phyloP scores from a whole-genome alignment of 2,888 invertebrate species.

The Metellina segmentata region DNA sequence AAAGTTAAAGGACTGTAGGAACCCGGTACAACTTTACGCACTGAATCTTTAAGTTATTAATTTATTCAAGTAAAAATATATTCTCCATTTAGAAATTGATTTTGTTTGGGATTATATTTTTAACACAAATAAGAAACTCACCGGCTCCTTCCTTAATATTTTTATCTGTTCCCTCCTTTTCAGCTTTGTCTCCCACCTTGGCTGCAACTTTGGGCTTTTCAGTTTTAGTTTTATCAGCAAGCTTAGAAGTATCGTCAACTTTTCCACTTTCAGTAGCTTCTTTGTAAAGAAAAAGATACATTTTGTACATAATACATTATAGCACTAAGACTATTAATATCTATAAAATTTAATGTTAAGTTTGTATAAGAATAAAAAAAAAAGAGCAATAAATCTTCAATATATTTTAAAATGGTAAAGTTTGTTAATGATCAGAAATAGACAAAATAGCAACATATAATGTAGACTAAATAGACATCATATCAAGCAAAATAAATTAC shows the following conservation, averaged over 20 bases:
- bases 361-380: not conserved
- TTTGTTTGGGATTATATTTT: no score
- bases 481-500: slow-evolving; percentile 16
- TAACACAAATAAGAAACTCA: not conserved
- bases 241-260: slow-evolving; percentile 21
- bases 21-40: no score
- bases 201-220: slow-evolving; percentile 50
- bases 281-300: not conserved
- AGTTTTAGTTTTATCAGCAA: slow-evolving; percentile 34
- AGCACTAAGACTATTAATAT: no score
- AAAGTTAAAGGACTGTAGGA: no score
- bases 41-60: no score
- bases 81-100: no score
- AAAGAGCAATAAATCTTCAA: not conserved
- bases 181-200: slow-evolving; percentile 34
- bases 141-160: slow-evolving; percentile 4
- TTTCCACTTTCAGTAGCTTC: not conserved
- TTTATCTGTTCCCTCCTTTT: slow-evolving; percentile 1
- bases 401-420: not conserved
- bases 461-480: no score
- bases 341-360: no score
- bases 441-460: no score
- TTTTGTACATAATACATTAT: not conserved
- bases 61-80: no score
- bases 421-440: not conserved